Conservation (phyloP, 2,888 invertebrate genomes). For the Osmoderma eremita region DNA sequence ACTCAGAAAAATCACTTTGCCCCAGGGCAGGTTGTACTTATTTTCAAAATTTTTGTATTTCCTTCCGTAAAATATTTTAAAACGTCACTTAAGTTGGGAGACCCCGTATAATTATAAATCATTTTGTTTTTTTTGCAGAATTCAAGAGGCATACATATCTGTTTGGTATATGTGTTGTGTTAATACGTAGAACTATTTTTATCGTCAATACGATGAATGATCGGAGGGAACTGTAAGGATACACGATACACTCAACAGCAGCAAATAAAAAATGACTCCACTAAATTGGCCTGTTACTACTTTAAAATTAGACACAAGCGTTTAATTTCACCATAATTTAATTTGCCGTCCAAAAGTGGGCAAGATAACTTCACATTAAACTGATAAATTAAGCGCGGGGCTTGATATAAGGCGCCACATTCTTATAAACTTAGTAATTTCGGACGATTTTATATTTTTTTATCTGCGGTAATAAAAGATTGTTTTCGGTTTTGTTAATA, state of each 20-base stretch:
- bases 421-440: conserved; percentile 18
- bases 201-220: background rate
- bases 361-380: conserved; percentile 30
- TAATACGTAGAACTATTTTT: background rate
- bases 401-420: conserved; percentile 12
- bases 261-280: conserved; percentile 17
- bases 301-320: conserved; percentile 30
- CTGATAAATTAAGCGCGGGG: conserved; percentile 20
- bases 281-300: conserved; percentile 13
- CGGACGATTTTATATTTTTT: conserved; percentile 6
- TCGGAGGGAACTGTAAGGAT: background rate
- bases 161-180: too few species aligned
- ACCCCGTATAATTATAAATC: too few species aligned
- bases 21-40: too few species aligned
- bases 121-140: too few species aligned
- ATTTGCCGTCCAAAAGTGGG: conserved; percentile 17
- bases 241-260: background rate
- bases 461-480: conserved; percentile 10
- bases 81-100: too few species aligned
- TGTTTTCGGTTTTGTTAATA: background rate
- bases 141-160: too few species aligned
- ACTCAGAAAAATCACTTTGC: too few species aligned
- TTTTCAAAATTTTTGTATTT: too few species aligned
- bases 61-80: too few species aligned
- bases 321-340: conserved; percentile 31